Base-by-base conservation (phyloP, 2,888 invertebrate genomes). In the Luffia ferchaultella region DNA sequence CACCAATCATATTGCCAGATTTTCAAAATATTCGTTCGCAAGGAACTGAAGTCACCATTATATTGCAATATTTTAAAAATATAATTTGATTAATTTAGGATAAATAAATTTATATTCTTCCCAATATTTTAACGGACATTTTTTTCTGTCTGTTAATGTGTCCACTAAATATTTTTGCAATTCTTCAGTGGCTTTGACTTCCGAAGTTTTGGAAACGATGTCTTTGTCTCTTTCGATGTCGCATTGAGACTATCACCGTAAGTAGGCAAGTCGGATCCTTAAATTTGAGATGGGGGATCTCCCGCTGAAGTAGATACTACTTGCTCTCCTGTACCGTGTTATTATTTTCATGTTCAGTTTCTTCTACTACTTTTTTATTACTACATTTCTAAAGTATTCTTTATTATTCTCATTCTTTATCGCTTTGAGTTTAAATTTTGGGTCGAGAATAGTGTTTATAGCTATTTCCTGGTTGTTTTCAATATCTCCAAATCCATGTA, bases 101-200 rank as follows among this genome's bases (percentile, higher is more conserved):
- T 52, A 54, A 20, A 55, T 46, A 12, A 7, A 46, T 51, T 52
- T 52, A 18, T 56, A 48, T 17, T 54, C 50, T 40, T 49, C 50
- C 56, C 55, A 53, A 51, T 53, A 57, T 49, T 54, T 54, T 41
- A 55, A 50, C n/a, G 53, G 52, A 18, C 50, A 54, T 43, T 45
- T 45, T 2, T 42, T 42, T 47, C 53, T 49, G 30, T 49, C 41
- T 48, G 50, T 47, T n/a, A 46, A 45, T 16, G 45, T 51, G 16
- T 44, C 51, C n/a, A 42, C 40, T 16, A 54, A 54, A 46, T 54
- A 53, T 47, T 52, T 54, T 18, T 53, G 45, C 12, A 54, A 48
- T 45, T 53, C 53, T 52, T 52, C 50, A 17, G 50, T 15, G 18
- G 50, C 50, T 42, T 52, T 43, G 42, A 48, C 45, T 18, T 46